phyloP scores from a whole-genome alignment of 2,113 vertebrate species.

The Okapia johnstoni region DNA sequence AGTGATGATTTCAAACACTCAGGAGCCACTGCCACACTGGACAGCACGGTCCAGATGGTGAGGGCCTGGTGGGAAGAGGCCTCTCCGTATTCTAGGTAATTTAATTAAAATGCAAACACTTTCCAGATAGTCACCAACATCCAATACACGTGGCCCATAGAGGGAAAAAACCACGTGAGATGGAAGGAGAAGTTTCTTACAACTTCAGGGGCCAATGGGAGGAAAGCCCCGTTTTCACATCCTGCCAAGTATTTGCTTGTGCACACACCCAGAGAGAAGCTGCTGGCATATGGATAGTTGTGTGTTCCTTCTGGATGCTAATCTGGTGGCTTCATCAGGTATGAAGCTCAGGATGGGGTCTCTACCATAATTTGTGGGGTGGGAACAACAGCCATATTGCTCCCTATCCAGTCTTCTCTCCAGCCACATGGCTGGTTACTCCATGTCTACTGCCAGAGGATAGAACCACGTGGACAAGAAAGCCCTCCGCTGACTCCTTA shows the following conservation, averaged over 20 bases:
- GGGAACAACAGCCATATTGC: neutral
- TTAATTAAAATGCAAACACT: constrained; percentile 14
- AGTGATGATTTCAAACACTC: neutral
- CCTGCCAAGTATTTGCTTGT: neutral
- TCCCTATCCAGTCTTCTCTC: neutral
- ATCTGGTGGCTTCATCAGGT: neutral
- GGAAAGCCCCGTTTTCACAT: constrained; percentile 46
- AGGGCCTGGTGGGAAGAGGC: neutral
- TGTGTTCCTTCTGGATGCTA: neutral
- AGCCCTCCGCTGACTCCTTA: neutral
- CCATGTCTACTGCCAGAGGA: neutral
- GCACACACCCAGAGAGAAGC: neutral
- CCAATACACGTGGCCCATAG: neutral
- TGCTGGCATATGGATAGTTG: neutral
- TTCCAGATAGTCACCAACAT: constrained; percentile 29
- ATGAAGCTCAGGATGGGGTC: neutral
- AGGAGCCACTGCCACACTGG: neutral
- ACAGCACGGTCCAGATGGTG: neutral
- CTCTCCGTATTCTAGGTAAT: neutral
- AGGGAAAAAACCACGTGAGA: constrained; percentile 34
- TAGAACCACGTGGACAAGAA: neutral
- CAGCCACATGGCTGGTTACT: neutral
- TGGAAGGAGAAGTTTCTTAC: constrained; percentile 22
- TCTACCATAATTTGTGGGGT: neutral
- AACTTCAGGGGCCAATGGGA: neutral